Evolutionary conservation across 2,113 vertebrate genomes (phyloP).

Genomic region (Chlorodrepanis virens): DNA sequence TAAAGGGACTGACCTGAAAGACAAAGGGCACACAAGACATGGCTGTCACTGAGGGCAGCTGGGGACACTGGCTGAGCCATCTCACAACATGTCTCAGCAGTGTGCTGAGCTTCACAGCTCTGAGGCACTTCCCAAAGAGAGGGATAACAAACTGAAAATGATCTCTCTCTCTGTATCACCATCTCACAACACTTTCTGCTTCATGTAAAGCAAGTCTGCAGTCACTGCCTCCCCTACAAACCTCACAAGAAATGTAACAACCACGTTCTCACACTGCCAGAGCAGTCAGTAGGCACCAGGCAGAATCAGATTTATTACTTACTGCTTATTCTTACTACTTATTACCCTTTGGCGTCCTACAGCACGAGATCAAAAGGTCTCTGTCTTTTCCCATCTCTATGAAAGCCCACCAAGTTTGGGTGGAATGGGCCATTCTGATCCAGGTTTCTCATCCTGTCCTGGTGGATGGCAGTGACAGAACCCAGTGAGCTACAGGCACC

Average conservation of each 20-base stretch:
- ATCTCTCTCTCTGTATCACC: not conserved
- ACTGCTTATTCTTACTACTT: not conserved
- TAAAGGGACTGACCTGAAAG: conserved; percentile 83
- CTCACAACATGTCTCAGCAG: fast-evolving
- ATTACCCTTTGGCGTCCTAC: not conserved
- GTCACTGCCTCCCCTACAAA: not conserved
- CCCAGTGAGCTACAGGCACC: not conserved
- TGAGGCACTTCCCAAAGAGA: not conserved
- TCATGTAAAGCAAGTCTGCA: not conserved
- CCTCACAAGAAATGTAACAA: not conserved
- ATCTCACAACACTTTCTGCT: not conserved
- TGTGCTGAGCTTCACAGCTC: not conserved
- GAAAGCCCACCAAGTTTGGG: not conserved
- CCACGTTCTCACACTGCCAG: not conserved
- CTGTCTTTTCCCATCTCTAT: not conserved
- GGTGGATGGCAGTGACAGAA: not conserved
- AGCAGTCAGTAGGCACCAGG: not conserved
- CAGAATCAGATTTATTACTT: not conserved
- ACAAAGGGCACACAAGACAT: not conserved
- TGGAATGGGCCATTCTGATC: not conserved
- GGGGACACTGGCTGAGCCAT: not conserved
- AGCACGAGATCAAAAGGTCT: not conserved
- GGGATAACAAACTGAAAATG: not conserved
- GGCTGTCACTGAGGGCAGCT: not conserved
- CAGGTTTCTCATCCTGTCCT: not conserved